Base-by-base conservation (phyloP, 64 coral and sea anemone species). In the Montipora capricornis region DNA sequence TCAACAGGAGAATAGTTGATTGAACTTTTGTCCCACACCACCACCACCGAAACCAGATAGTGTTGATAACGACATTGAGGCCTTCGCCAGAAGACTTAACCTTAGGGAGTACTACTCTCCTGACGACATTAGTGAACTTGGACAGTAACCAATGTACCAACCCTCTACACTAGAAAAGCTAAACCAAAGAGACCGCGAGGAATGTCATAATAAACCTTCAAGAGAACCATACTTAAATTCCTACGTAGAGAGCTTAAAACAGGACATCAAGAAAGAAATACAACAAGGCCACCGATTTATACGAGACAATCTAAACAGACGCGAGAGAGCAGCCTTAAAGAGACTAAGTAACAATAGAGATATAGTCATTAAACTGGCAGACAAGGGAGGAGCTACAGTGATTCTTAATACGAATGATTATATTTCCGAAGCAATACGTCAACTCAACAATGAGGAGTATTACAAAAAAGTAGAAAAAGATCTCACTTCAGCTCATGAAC, bases 391-490 rank as follows among this genome's bases (percentile, higher is more conserved):
- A 60, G 76, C 88, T 20, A 55, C 52, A 55, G 52, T 55, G 52
- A 29, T 1, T 29, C 29, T 55, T 55, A 10, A 55, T 55, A 55
- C 52, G 6, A 55, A 55, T 7, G 52, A 55, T 10, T 55, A 55
- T 55, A 55, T 55, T 10, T 7, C 52, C 52, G 52, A 55, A 55
- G 52, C 52, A 55, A 55, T 55, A 10, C 52, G 9, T 26, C 88
- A 90, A 90, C 62, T 90, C 20, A 90, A 20, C 11, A 90, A 79
- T 60, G 49, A 73, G 77, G 47, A 90, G 44, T 90, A 80, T 78
- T 90, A 90, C 75, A 90, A 60, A 80, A 55, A 61, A 24, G 75
- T 80, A 52, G 49, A 90, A 90, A 80, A 90, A 29, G 75, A 90
- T 58, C 77, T 67, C 75, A 90, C 76, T 15, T 0, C 74, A 2